Percentiles rank a stretch among this genome's conserved stretches.
Conservation (phyloP, 2,113 vertebrate species). For the Ctenomys sociabilis region DNA sequence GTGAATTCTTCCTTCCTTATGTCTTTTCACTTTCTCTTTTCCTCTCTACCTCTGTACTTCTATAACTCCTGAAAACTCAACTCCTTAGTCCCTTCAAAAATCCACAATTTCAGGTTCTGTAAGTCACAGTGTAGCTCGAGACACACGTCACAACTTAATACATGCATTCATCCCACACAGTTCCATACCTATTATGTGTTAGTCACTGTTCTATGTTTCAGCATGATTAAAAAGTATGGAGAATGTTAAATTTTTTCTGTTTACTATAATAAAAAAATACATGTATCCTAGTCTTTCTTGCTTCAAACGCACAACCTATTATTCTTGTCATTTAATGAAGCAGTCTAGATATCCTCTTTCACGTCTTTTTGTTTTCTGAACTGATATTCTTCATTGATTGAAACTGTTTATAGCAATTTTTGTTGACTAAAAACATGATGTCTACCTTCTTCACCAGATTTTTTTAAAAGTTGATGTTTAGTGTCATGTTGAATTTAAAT, state of each 20-base stretch:
- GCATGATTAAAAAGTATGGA: neutral
- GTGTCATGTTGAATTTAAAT: too few relatives aligned
- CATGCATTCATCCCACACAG: neutral
- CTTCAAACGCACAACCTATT: neutral
- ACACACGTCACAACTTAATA: neutral
- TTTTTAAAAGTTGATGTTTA: too few relatives aligned
- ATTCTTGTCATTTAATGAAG: neutral
- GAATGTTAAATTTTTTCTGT: neutral
- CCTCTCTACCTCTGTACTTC: neutral
- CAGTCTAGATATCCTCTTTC: neutral
- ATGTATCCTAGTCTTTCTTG: neutral
- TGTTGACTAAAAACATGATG: neutral
- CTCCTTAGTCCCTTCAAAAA: neutral
- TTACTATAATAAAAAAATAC: neutral
- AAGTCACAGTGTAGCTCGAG: neutral
- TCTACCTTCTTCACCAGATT: neutral
- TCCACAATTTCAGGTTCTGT: neutral
- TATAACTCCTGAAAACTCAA: neutral
- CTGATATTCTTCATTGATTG: neutral
- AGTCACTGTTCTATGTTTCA: neutral
- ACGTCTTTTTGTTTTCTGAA: neutral
- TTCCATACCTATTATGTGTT: neutral
- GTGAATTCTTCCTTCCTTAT: neutral
- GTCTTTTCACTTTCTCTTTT: neutral
- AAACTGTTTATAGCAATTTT: neutral